phyloP scores from a whole-genome alignment of 1,140 invertebrate genomes.

The Drosophila tristis region DNA sequence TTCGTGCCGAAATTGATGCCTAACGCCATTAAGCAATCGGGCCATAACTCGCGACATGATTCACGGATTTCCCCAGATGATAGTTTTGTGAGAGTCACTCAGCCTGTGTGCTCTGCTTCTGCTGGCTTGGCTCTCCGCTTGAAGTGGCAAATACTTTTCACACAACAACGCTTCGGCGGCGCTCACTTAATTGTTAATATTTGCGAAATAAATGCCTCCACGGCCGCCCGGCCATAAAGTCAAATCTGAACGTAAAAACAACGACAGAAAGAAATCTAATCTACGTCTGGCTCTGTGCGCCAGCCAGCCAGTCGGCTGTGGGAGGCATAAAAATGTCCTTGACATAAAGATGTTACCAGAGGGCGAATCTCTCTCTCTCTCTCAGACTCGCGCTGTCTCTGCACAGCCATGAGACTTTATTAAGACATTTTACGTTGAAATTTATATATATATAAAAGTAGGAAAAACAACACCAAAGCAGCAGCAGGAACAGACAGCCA shows the following conservation, averaged over 20 bases:
- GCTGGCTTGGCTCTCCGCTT: no score
- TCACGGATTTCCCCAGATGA: no score
- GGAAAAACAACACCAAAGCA: constrained; percentile 31
- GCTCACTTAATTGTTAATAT: constrained; percentile 52
- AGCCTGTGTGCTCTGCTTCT: no score
- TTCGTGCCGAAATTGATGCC: no score
- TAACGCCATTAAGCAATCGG: no score
- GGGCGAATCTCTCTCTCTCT: neutral
- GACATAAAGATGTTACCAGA: constrained; percentile 58
- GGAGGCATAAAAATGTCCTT: constrained; percentile 64
- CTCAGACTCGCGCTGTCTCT: no score
- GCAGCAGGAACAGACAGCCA: neutral
- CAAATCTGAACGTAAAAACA: constrained; percentile 51
- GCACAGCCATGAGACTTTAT: constrained; percentile 52
- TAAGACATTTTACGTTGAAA: constrained; percentile 67
- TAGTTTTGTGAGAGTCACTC: no score
- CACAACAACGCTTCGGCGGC: neutral
- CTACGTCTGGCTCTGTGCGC: constrained; percentile 27
- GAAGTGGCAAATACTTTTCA: constrained; percentile 1
- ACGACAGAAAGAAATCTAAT: constrained; percentile 40
- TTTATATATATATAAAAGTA: constrained; percentile 64
- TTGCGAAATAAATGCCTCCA: constrained; percentile 41
- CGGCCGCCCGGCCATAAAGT: constrained; percentile 36
- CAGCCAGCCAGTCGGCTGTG: no score
- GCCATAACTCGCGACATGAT: no score